Base-by-base conservation (phyloP, 2,888 invertebrate genomes). In the Drosophila falleni region DNA sequence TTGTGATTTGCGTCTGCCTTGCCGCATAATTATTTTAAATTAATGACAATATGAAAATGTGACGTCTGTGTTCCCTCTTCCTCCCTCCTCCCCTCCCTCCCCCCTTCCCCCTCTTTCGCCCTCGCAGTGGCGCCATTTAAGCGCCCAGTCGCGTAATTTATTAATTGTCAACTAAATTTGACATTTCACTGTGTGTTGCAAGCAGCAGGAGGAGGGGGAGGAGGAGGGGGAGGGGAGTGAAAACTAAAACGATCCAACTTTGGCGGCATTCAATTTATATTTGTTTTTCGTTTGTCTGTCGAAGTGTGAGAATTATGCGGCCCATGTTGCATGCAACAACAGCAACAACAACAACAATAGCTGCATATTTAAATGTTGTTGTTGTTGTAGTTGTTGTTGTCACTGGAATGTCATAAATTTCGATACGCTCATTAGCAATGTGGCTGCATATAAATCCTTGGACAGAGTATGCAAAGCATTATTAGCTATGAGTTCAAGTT, bases 161-260 rank as follows among this genome's bases (percentile, higher is more conserved):
- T 91, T 91, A 90, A 89, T 91, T 91, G 92, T 91, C 92, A 91
- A 89, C 90, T 88, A 89, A 91, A 90, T 89, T 91, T 90, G 90
- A 91, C 90, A 91, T 90, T 90, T 91, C 91, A 89, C 87, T 92
- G 91, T 85, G 90, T 85, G 87, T 82, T 83, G 71, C 84, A n/a
- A 41, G 41, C 46, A 29, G 78, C 74, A 81, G 78, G 63, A n/a
- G 58, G 23, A 15, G 53, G 39, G 9, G 49, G n/a, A 35, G 41
- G 37, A n/a, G n/a, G n/a, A n/a, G n/a, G n/a, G n/a, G n/a, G n/a
- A n/a, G 11, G 16, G 58, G 39, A 39, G 29, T 70, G 64, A 50
- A 42, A 55, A 55, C 49, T 53, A 42, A 71, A 74, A 66, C 49
- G 53, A 44, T 42, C 29, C 54, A 59, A 73, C 74, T 78, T 78